Conservation (phyloP, 2,113 vertebrate genomes). For the Trichechus manatus region DNA sequence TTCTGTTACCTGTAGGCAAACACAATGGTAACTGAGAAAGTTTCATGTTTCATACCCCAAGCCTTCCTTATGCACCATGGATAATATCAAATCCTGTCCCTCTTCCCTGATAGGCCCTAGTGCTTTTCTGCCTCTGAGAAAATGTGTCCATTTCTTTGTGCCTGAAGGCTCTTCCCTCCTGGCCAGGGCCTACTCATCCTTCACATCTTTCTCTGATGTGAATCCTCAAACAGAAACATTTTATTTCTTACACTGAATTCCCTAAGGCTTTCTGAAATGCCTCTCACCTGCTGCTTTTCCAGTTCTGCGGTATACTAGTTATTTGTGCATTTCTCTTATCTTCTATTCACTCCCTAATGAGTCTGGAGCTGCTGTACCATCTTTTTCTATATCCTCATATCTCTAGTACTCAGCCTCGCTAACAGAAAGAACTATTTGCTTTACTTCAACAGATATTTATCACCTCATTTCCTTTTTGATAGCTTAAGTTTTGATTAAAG, state of each 20-base stretch:
- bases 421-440: not conserved
- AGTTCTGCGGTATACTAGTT: not conserved
- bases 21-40: not conserved
- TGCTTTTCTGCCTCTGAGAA: not conserved
- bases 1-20: not conserved
- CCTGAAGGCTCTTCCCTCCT: not conserved
- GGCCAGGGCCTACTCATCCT: not conserved
- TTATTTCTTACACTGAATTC: not conserved
- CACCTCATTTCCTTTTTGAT: not conserved
- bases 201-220: not conserved
- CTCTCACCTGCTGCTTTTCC: not conserved
- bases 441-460: not conserved
- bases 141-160: not conserved
- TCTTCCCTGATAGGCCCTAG: not conserved
- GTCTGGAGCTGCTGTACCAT: not conserved
- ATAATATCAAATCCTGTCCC: not conserved
- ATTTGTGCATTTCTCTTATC: not conserved
- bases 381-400: not conserved
- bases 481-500: not conserved
- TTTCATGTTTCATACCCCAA: not conserved
- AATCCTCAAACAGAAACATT: not conserved
- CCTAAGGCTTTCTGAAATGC: not conserved
- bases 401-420: not conserved
- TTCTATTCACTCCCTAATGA: not conserved
- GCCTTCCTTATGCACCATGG: not conserved